Evolutionary conservation across 2,113 vertebrate species (phyloP), one percentile per base, ranked within the genome.

Genomic region (Struthidea cinerea): DNA sequence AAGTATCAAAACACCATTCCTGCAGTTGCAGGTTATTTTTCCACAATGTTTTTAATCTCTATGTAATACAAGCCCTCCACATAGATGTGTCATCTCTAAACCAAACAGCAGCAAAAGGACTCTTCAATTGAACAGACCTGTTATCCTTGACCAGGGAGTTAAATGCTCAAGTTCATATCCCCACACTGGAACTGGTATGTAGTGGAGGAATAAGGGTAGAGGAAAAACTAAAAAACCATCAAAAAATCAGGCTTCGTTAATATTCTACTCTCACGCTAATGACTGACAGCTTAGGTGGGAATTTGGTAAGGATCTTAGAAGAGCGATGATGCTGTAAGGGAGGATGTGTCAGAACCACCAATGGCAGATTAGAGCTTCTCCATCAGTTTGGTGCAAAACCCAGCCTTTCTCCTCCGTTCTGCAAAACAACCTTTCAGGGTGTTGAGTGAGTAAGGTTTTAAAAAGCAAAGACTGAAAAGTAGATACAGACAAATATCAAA

Each of bases 1-100:
- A 95, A 93, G 39, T n/a, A 80, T n/a, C 57, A 59, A 41, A 93
- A 88, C 27, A 59, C 16, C 74, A 52, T 77, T 79, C 44, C 55
- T 60, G 52, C 23, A 22, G 71, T 24, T 67, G 52, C 23, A 92
- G 13, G 24, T n/a, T 64, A 33, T 71, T 84, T 67, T 76, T 84
- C 76, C 75, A 69, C 64, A n/a, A 28, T 15, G 46, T 28, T 83
- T 84, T 90, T 61, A 67, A 67, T 49, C 42, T 90, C 44, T 22
- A 11, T 52, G 56, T 56, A 83, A 92, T 28, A 55, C 6, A 67
- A 77, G 30, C 39, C 35, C 50, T 39, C 39, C 24, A 56, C 32
- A 55, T 3, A 71, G 63, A 80, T 39, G 35, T 56, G 76, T 41
- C 59, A 69, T 56, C 65, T 76, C 57, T 57, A 77, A 84, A 84